Conservation (phyloP, 2,888 invertebrate species). For the Oligia latruncula region DNA sequence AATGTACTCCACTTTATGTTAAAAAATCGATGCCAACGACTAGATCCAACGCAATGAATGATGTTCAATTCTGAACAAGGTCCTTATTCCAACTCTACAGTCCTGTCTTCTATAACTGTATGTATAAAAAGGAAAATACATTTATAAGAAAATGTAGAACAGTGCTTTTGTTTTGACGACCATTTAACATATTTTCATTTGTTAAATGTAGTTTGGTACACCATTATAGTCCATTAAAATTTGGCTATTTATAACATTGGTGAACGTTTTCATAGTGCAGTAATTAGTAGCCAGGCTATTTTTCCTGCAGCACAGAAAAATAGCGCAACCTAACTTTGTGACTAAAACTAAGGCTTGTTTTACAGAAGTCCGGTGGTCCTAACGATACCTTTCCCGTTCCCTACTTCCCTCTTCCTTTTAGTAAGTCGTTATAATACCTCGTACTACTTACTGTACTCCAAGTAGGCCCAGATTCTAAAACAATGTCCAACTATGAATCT, state of each 20-base stretch:
- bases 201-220: slow-evolving; percentile 12
- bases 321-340: slow-evolving; percentile 17
- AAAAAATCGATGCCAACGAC: background rate
- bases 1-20: background rate
- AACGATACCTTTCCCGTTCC: slow-evolving; percentile 75
- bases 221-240: slow-evolving; percentile 4
- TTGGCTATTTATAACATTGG: background rate
- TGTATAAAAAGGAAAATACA: slow-evolving; percentile 5
- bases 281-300: slow-evolving; percentile 50
- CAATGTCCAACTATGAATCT: background rate
- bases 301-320: slow-evolving; percentile 29
- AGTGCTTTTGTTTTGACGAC: slow-evolving; percentile 7
- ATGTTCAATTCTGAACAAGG: background rate
- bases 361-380: slow-evolving; percentile 88
- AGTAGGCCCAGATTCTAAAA: slow-evolving; percentile 2
- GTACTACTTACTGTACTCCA: slow-evolving; percentile 58
- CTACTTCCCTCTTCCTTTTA: slow-evolving; percentile 69
- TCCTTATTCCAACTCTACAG: background rate
- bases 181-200: slow-evolving; percentile 10
- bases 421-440: slow-evolving; percentile 70
- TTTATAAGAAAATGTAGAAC: slow-evolving; percentile 17
- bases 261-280: slow-evolving; percentile 43
- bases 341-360: slow-evolving; percentile 69
- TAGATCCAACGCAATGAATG: background rate
- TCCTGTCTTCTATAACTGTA: background rate